Evolutionary conservation across 1,140 invertebrate species (phyloP).

Genomic region (Pseudomyrmex cubaensis): DNA sequence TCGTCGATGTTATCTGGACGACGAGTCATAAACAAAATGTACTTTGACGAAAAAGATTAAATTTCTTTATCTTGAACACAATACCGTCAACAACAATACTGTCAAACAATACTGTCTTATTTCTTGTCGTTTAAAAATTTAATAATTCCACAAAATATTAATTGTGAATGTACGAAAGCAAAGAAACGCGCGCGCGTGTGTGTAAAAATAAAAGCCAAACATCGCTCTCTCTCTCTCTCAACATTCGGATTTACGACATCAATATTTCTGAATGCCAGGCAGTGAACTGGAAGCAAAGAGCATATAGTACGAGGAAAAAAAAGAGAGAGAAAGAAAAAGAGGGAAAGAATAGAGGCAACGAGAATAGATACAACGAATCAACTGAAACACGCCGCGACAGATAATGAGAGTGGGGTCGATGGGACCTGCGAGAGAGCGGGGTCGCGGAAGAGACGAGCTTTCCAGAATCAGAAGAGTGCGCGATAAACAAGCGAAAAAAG

Average conservation of each 20-base stretch:
- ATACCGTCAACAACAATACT: too few species aligned
- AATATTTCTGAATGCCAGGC: not conserved
- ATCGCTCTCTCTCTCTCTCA: not conserved
- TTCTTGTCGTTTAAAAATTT: not conserved
- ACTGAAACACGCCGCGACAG: slow-evolving; percentile 36
- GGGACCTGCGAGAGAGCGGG: not conserved
- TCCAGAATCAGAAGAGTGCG: slow-evolving; percentile 5
- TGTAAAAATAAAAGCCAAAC: slow-evolving; percentile 9
- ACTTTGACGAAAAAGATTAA: not conserved
- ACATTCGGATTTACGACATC: not conserved
- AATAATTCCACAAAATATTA: not conserved
- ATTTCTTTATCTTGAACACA: not conserved
- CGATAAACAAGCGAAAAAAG: slow-evolving; percentile 25
- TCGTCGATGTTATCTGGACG: slow-evolving; percentile 4
- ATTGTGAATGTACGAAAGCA: not conserved
- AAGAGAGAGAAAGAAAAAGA: not conserved
- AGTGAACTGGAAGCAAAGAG: too few species aligned
- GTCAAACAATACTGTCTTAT: too few species aligned
- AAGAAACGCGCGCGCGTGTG: not conserved
- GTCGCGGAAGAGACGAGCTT: slow-evolving; percentile 39
- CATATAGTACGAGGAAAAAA: not conserved
- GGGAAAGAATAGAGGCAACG: not conserved
- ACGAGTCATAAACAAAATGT: not conserved
- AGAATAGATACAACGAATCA: slow-evolving; percentile 32
- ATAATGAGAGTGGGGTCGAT: slow-evolving; percentile 41